Percentiles rank a stretch among this genome's conserved stretches.
These are phyloP conservation scores for Smittia aterrima DNA, from an alignment of 2,888 invertebrate genomes.

Conservation along the genomic window DNA sequence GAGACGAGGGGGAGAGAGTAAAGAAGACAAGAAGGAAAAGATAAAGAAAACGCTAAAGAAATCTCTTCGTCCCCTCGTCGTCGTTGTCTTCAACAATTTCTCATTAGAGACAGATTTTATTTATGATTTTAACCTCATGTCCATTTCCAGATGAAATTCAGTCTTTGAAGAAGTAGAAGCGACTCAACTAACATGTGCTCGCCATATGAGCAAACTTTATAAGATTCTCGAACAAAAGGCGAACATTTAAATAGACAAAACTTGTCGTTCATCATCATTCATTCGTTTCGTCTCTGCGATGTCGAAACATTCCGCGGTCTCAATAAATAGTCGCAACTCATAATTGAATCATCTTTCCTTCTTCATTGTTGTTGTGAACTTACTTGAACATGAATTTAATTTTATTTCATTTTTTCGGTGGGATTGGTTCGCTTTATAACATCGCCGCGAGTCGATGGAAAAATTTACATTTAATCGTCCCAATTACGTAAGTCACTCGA, in stretches of 20 bases:
- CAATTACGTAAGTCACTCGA: conserved; percentile 8
- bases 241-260: conserved; percentile 33
- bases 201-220: conserved; percentile 15
- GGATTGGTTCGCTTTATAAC: not conserved
- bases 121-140: conserved; percentile 40
- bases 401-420: too few species aligned
- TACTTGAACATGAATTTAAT: not conserved
- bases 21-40: too few species aligned
- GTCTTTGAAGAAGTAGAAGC: not conserved
- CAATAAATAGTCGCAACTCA: conserved; percentile 1
- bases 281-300: not conserved
- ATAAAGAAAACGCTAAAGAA: too few species aligned
- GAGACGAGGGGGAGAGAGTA: too few species aligned
- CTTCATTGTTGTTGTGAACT: not conserved
- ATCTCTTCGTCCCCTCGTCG: too few species aligned
- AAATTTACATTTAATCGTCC: conserved; percentile 3
- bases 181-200: conserved; percentile 18
- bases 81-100: too few species aligned
- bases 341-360: conserved; percentile 25
- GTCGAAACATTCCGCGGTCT: not conserved
- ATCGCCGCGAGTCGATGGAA: not conserved
- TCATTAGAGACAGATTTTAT: conserved; percentile 35
- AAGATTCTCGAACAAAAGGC: conserved; percentile 6
- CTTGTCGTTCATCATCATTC: too few species aligned
- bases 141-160: conserved; percentile 33